A percentile compares a stretch with the other conserved stretches of the same genome.
These are phyloP conservation scores for Bos javanicus DNA, from an alignment of 2,113 vertebrate species.

Conservation along the genomic window DNA sequence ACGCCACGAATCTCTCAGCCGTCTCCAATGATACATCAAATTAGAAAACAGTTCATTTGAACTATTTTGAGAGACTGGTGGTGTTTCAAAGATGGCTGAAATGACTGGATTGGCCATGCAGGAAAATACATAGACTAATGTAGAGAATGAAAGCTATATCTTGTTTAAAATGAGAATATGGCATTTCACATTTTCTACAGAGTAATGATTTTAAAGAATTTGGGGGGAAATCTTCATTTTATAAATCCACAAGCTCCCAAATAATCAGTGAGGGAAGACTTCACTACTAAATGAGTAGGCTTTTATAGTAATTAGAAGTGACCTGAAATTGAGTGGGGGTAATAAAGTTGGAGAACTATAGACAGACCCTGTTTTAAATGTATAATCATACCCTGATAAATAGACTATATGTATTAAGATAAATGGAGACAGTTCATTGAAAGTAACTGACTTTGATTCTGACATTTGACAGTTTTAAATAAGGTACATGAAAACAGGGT, in stretches of 20 bases:
- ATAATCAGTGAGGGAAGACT: not conserved
- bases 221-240: not conserved
- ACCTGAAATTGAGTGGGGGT: not conserved
- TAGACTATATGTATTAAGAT: not conserved
- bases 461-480: not conserved
- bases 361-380: not conserved
- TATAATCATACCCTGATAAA: not conserved
- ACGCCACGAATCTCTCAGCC: not conserved
- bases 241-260: not conserved
- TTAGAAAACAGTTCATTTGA: not conserved
- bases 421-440: not conserved
- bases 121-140: constrained; percentile 14
- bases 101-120: not conserved
- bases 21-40: not conserved
- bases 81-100: not conserved
- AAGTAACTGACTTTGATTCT: not conserved
- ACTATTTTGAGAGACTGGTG: not conserved
- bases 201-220: not conserved
- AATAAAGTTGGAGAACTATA: not conserved
- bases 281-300: not conserved
- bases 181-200: not conserved
- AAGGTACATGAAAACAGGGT: not conserved
- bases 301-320: not conserved
- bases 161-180: constrained; percentile 3
- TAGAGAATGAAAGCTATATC: not conserved